Base-by-base conservation (phyloP, 2,113 vertebrate species). In the Sylvicapra grimmia region DNA sequence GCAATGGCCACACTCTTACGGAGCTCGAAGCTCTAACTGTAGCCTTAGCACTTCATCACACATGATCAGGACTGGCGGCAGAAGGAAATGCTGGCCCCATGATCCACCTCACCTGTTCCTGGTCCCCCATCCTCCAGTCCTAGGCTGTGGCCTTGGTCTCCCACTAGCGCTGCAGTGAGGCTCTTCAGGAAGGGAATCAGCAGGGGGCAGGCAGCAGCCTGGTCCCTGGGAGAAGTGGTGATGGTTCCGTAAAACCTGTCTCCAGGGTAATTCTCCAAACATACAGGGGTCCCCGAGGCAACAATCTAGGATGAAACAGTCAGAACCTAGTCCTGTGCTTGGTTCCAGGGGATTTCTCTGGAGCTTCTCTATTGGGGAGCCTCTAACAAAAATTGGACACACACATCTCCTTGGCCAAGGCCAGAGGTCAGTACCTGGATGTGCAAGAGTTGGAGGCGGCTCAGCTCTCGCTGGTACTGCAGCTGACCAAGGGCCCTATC, bases 261-360 rank as follows among this genome's bases (percentile, higher is more conserved):
- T 92, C 98, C 93, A 10, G 99, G 98, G 11, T 99, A 99, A 90
- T 99, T 99, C 68, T 98, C 99, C 97, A 99, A 99, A 97, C 99
- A 99, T 77, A 98, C 98, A 0, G 94, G 95, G 8, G 97, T 97
- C 31, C 99, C 99, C 33, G 98, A 98, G 79, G 98, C 95, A 47
- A 99, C 96, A 12, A 98, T 98, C 99, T 99, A 97, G 16, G 98
- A 82, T 59, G 85, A 92, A 85, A 97, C 40, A 79, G 23, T 59
- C 31, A 94, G 16, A 68, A 56, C 14, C 19, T 36, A 63, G 75
- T 18, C 92, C 25, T 6, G 1, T 7, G 14, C 33, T 65, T 91
- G n/a, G 36, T 68, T 44, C 18, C 58, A 59, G 0, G 0, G 15
- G 51, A 16, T 40, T 93, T 19, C 29, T 75, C 86, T 36, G n/a